Base-by-base conservation (phyloP, 2,113 vertebrate genomes). In the Cryptomyrus ogoouensis region DNA sequence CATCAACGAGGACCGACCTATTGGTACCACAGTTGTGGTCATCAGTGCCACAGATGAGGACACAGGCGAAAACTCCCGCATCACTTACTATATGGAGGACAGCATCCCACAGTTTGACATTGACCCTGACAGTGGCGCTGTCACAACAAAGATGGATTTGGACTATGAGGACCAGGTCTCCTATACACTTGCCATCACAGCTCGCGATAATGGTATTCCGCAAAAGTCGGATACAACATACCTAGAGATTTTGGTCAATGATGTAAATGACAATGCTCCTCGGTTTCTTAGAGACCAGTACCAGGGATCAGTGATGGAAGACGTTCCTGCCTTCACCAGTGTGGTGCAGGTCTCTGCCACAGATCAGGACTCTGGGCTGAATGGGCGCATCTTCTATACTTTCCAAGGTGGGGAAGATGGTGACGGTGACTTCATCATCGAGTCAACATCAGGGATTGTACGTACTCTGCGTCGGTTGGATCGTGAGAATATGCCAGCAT, bases 161-260 rank as follows among this genome's bases (percentile, higher is more conserved):
- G 98, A 99, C 94, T 99, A 99, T 0, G 98, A 99, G 91, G 98
- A 99, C 93, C 98, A 99, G 92, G 97, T 99, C 5, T 98, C 98
- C 19, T 99, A 99, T 58, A 99, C 98, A 0, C 91, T 99, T 31
- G 98, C 98, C 92, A 98, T 99, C 94, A 99, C 98, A 0, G 98
- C 98, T 0, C 96, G 97, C 0, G 98, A 99, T 92, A 99, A 99
- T 0, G 98, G 98, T 90, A 99, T 99, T 91, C 98, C 98, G 0
- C 98, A 99, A 94, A 99, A 99, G 93, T 99, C 98, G 0, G 98
- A 99, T 94, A 99, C 98, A 21, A 99, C 98, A 19, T 99, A 99
- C 92, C 92, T 99, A 93, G 98, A 99, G 95, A 99, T 99, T 89
- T 94, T 99, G 89, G 98, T 99, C 44, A 99, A 97, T 0, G 98